phyloP scores from a whole-genome alignment of 92 coral and sea anemone species.

The Anthopleura xanthogrammica region DNA sequence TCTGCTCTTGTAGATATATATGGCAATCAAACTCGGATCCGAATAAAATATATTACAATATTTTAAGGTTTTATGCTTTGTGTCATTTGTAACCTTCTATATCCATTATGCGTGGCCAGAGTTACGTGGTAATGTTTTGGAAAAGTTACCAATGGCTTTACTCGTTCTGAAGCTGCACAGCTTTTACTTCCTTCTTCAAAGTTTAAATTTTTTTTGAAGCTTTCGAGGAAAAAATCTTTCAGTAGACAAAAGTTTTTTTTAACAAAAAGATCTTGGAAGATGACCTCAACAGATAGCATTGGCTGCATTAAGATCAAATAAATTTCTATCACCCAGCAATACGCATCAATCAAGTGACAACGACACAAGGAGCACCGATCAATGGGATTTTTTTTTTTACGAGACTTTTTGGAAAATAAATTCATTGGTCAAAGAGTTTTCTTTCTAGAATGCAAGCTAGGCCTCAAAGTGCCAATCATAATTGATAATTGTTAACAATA shows the following conservation, averaged over 20 bases:
- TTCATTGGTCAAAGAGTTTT: neutral
- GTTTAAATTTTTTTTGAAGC: neutral
- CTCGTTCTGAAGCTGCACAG: too few relatives aligned
- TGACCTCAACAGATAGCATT: neutral
- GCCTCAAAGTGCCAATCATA: neutral
- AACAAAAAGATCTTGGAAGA: neutral
- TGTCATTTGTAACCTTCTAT: too few relatives aligned
- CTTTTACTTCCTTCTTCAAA: too few relatives aligned
- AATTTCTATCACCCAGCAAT: neutral
- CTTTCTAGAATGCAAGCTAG: neutral
- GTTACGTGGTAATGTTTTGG: too few relatives aligned
- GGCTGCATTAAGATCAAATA: neutral
- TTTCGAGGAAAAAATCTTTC: neutral
- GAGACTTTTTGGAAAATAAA: neutral
- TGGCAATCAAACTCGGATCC: neutral
- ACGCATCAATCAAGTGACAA: conserved; percentile 1
- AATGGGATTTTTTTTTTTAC: neutral
- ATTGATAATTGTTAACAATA: neutral
- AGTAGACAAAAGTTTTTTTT: neutral
- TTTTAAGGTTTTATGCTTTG: too few relatives aligned
- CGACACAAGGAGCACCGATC: neutral
- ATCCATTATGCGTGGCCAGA: too few relatives aligned
- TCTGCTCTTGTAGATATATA: too few relatives aligned
- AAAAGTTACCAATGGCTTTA: too few relatives aligned
- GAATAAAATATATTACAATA: neutral